A percentile compares a stretch with the other conserved stretches of the same genome.
These are phyloP conservation scores for Orussus abietinus DNA, from an alignment of 1,140 invertebrate genomes.

Conservation along the genomic window DNA sequence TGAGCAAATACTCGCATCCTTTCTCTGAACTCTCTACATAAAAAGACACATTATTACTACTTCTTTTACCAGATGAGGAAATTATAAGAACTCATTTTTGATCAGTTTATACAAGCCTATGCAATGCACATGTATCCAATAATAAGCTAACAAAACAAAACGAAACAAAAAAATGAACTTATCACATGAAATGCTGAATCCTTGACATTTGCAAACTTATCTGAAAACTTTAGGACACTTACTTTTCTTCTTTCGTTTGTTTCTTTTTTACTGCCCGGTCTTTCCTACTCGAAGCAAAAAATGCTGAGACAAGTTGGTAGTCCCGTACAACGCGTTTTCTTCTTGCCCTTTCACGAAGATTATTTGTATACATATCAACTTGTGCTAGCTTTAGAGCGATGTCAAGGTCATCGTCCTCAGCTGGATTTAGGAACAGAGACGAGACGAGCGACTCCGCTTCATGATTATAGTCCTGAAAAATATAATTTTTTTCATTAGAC, in stretches of 20 bases:
- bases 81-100: too few species aligned
- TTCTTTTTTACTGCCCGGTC: constrained; percentile 59
- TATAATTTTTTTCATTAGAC: constrained; percentile 8
- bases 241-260: constrained; percentile 71
- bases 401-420: constrained; percentile 87
- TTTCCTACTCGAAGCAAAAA: constrained; percentile 62
- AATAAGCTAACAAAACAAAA: constrained; percentile 1
- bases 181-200: too few species aligned
- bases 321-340: constrained; percentile 84
- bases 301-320: constrained; percentile 78
- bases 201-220: too few species aligned
- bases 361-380: constrained; percentile 85
- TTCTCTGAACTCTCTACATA: constrained; percentile 69
- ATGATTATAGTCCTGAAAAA: constrained; percentile 80
- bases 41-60: too few species aligned
- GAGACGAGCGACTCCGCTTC: constrained; percentile 87
- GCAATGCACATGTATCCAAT: neutral
- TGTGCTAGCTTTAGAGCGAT: constrained; percentile 62
- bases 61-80: too few species aligned
- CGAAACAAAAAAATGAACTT: constrained; percentile 11
- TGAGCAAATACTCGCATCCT: constrained; percentile 80
- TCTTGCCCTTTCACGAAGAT: constrained; percentile 79
- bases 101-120: too few species aligned
- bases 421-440: constrained; percentile 67
- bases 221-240: too few species aligned